A percentile compares a stretch with the other conserved stretches of the same genome.
These are phyloP conservation scores for Axinella damicornis DNA, from an alignment of 37 sponge, comb jelly and placozoan genomes.

Conservation along the genomic window DNA sequence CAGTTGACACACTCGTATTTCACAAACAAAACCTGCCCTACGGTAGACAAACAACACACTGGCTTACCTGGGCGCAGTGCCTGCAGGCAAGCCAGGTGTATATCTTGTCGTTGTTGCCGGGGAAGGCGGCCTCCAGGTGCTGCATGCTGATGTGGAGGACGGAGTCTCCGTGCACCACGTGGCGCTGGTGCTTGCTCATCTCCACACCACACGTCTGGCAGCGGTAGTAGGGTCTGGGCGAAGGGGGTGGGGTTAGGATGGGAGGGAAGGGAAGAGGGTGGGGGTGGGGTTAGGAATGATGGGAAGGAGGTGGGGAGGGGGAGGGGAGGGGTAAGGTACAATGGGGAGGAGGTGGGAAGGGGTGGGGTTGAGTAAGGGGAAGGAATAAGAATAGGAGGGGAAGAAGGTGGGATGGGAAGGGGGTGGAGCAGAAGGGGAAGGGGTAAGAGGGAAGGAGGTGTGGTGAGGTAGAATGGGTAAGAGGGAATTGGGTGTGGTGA, in stretches of 20 bases:
- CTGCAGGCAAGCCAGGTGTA: constrained; percentile 84
- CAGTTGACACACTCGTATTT: too few relatives aligned
- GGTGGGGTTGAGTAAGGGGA: too few relatives aligned
- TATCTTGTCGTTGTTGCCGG: constrained; percentile 64
- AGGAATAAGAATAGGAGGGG: too few relatives aligned
- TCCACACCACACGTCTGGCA: constrained; percentile 81
- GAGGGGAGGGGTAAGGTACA: not conserved
- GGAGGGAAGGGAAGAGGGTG: not conserved
- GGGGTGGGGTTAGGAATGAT: not conserved
- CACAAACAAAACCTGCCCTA: too few relatives aligned
- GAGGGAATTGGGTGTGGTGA: too few relatives aligned
- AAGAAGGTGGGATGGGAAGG: too few relatives aligned
- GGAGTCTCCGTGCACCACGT: constrained; percentile 75
- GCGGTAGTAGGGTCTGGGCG: constrained; percentile 45
- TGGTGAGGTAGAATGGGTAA: too few relatives aligned
- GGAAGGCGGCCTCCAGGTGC: constrained; percentile 35
- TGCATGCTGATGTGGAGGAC: constrained; percentile 70
- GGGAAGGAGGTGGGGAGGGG: too few relatives aligned
- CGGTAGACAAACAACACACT: too few relatives aligned
- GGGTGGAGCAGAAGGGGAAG: too few relatives aligned
- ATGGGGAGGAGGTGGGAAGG: too few relatives aligned
- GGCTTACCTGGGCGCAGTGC: constrained; percentile 50
- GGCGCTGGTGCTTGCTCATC: constrained; percentile 79
- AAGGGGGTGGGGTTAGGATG: not conserved
- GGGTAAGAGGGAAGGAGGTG: too few relatives aligned